Base-by-base conservation (phyloP, 2,797 vertebrate species). In the Pipistrellus kuhlii region DNA sequence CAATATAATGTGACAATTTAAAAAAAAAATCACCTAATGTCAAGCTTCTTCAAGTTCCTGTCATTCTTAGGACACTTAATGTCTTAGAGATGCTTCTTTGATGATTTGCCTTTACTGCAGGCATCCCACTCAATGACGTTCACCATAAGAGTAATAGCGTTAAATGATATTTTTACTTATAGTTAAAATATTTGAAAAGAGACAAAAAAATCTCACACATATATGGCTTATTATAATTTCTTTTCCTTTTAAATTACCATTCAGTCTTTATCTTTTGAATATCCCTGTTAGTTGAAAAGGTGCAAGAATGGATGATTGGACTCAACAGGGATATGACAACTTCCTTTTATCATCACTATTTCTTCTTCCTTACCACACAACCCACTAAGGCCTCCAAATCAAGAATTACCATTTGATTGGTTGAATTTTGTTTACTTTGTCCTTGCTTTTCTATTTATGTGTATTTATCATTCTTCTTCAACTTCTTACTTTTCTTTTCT, bases 101-200 rank as follows among this genome's bases (percentile, higher is more conserved):
- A 73, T 55, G 53, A 68, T 14, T 48, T 25, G 5, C 30, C 38
- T 25, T 73, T 23, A 11, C 23, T 53, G 30, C 46, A 18, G 23
- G 53, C 35, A n/a, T 51, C 48, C 41, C 14, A 6, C 25, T 64
- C 44, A 25, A 2, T 14, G 71, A 80, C 68, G 53, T 38, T 38
- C 7, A 59, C 81, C 38, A 8, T 8, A 51, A 80, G 13, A 62
- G 9, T 8, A 46, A 3, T 57, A 17, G 21, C 85, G 57, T 69
- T 32, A 30, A 80, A 17, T 51, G 9, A n/a, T 8, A 10, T 59
- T 76, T 85, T 57, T n/a, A 78, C 55, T 84, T 62, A 57, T 35
- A 48, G n/a, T 48, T 89, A 69, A 94, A 73, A 51, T 20, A n/a
- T 53, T 84, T 75, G 64, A 46, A 75, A 77, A 68, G 17, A 83